These are phyloP conservation scores for Lithophane ornitopus DNA, from an alignment of 2,888 invertebrate genomes.

Conservation along the genomic window DNA sequence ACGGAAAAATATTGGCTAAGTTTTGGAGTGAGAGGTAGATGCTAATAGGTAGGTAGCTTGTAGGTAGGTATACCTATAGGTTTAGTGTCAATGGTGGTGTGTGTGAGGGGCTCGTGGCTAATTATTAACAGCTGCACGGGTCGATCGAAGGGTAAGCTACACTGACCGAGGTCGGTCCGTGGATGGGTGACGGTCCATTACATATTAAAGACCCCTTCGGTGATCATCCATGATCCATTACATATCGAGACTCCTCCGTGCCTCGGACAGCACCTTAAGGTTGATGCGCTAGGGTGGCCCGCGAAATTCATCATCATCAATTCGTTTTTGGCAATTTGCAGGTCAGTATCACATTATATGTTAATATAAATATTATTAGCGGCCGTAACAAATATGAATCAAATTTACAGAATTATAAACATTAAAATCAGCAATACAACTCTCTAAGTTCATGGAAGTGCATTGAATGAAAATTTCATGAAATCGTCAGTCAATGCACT, in stretches of 20 bases:
- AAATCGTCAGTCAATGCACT: no score
- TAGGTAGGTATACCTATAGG: not conserved
- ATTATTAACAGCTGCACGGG: not conserved
- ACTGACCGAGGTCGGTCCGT: not conserved
- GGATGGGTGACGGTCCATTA: not conserved
- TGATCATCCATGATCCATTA: not conserved
- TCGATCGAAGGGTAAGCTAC: not conserved
- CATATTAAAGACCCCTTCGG: no score
- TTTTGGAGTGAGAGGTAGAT: conserved; percentile 40
- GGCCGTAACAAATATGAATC: no score
- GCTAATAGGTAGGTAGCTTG: not conserved
- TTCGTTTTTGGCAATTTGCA: no score
- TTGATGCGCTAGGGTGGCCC: no score
- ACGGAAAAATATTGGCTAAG: conserved; percentile 69
- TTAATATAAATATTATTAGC: no score
- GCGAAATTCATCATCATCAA: no score
- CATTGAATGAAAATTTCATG: no score
- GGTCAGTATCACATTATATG: no score
- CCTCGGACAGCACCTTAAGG: not conserved
- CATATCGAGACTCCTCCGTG: not conserved
- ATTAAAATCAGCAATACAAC: no score
- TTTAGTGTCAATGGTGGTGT: not conserved
- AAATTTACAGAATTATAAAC: no score
- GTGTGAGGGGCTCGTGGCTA: not conserved
- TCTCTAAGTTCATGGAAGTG: no score